These are phyloP conservation scores for Petrocephalus schoutedeni DNA, from an alignment of 2,797 vertebrate genomes.

Conservation along the genomic window DNA sequence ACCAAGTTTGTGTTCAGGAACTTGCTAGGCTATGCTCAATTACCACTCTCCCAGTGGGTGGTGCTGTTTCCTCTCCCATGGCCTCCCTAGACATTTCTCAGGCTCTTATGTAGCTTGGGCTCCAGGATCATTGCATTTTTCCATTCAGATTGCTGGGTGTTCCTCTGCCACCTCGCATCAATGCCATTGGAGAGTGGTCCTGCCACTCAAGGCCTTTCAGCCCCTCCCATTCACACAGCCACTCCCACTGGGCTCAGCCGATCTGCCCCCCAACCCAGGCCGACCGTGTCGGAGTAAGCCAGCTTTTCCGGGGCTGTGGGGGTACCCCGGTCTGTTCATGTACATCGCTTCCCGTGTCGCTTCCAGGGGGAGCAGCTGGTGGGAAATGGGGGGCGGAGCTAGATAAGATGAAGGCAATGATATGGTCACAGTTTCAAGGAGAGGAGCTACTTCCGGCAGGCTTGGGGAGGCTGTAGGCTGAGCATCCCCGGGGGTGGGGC, in stretches of 20 bases:
- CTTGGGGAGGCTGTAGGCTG: slow-evolving; percentile 89
- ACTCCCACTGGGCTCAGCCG: slow-evolving; percentile 65
- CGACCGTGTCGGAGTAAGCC: slow-evolving; percentile 55
- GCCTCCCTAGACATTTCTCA: slow-evolving; percentile 55
- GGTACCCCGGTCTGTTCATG: slow-evolving; percentile 64
- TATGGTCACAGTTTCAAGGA: slow-evolving; percentile 73
- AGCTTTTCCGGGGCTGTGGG: slow-evolving; percentile 38
- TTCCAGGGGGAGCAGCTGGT: slow-evolving; percentile 80
- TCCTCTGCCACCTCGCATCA: slow-evolving; percentile 59
- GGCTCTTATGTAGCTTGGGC: slow-evolving; percentile 64
- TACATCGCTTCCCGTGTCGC: slow-evolving; percentile 69
- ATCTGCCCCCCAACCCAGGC: slow-evolving; percentile 52
- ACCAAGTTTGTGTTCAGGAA: slow-evolving; percentile 59
- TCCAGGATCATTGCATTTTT: slow-evolving; percentile 52
- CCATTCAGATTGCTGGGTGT: slow-evolving; percentile 52
- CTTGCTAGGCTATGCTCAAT: slow-evolving; percentile 56
- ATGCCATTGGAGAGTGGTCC: slow-evolving; percentile 77
- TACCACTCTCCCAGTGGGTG: slow-evolving; percentile 68
- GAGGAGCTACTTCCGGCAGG: slow-evolving; percentile 93
- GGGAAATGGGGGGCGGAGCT: slow-evolving; percentile 82
- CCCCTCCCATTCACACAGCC: slow-evolving; percentile 44
- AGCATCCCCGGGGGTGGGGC: slow-evolving; percentile 86
- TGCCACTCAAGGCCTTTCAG: slow-evolving; percentile 63
- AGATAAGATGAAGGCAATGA: slow-evolving; percentile 89
- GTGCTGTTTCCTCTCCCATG: slow-evolving; percentile 61